Percentiles rank a stretch among this genome's conserved stretches.
Conservation (phyloP, 1,140 invertebrate species). For the silkworm (Bombyx mori) region DNA sequence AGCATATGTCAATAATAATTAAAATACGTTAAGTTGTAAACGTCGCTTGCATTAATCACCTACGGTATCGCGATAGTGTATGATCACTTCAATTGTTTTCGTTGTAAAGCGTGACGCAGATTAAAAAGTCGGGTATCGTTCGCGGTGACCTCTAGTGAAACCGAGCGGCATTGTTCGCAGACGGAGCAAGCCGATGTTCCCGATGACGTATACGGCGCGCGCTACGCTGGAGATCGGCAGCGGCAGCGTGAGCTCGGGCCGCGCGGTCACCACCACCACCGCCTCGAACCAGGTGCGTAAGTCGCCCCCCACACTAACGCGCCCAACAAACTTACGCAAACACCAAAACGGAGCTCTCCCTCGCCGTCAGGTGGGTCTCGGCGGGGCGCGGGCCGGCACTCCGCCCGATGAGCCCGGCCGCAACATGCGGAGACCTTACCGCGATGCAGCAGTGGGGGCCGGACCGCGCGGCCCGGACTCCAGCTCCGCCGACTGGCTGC, state of each 20-base stretch:
- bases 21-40: too few species aligned
- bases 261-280: conserved; percentile 66
- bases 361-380: conserved; percentile 5
- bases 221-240: conserved; percentile 71
- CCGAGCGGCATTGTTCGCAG: conserved; percentile 30
- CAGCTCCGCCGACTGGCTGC: not conserved
- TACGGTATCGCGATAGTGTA: too few species aligned
- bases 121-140: too few species aligned
- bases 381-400: conserved; percentile 2
- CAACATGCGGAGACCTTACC: not conserved
- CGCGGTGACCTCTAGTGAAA: conserved; percentile 1
- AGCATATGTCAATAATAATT: too few species aligned
- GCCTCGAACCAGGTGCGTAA: conserved; percentile 66
- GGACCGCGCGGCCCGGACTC: conserved; percentile 23
- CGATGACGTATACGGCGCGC: conserved; percentile 72
- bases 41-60: too few species aligned
- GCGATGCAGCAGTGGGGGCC: not conserved
- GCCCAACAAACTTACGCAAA: conserved; percentile 1
- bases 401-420: conserved; percentile 5
- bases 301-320: conserved; percentile 12
- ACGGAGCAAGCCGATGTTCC: conserved; percentile 56
- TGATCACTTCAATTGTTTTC: too few species aligned
- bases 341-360: conserved; percentile 7
- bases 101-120: too few species aligned
- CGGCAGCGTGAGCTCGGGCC: conserved; percentile 59